Evolutionary conservation across 2,888 invertebrate species (phyloP).

Genomic region (Cyclophora albipunctata): DNA sequence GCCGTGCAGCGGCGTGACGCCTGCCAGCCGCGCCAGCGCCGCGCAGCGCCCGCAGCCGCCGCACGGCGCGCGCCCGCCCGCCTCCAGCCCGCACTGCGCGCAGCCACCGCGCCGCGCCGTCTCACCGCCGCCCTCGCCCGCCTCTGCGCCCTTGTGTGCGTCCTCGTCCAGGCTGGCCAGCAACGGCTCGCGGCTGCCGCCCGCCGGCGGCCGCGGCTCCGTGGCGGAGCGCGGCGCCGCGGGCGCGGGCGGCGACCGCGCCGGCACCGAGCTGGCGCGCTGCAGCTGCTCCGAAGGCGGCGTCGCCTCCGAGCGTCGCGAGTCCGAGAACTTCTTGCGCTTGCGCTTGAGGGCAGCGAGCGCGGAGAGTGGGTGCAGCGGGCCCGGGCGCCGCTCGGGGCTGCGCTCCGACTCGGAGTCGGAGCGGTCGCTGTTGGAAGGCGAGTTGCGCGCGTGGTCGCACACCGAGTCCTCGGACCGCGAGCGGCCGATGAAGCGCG

Average conservation of each 20-base stretch:
- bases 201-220: conserved; percentile 29
- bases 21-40: conserved; percentile 79
- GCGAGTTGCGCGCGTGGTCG: conserved; percentile 74
- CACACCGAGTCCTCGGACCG: conserved; percentile 89
- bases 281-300: conserved; percentile 34
- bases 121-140: conserved; percentile 21
- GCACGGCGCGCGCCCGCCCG: conserved; percentile 44
- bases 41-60: conserved; percentile 71
- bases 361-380: conserved; percentile 72
- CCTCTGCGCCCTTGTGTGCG: conserved; percentile 46
- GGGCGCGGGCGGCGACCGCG: conserved; percentile 34
- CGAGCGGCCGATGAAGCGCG: conserved; percentile 85
- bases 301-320: conserved; percentile 75
- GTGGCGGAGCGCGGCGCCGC: conserved; percentile 29
- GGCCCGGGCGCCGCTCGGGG: conserved; percentile 45
- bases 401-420: conserved; percentile 84
- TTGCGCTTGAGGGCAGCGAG: conserved; percentile 85
- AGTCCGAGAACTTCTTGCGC: conserved; percentile 88
- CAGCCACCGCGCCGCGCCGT: conserved; percentile 26
- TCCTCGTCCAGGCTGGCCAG: conserved; percentile 75
- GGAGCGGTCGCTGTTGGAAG: conserved; percentile 78
- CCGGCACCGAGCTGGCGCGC: conserved; percentile 30
- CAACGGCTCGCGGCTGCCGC: conserved; percentile 78
- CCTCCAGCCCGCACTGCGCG: conserved; percentile 77
- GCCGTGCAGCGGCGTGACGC: conserved; percentile 83